Conservation (phyloP, 2,888 invertebrate species). For the Bombylius major region DNA sequence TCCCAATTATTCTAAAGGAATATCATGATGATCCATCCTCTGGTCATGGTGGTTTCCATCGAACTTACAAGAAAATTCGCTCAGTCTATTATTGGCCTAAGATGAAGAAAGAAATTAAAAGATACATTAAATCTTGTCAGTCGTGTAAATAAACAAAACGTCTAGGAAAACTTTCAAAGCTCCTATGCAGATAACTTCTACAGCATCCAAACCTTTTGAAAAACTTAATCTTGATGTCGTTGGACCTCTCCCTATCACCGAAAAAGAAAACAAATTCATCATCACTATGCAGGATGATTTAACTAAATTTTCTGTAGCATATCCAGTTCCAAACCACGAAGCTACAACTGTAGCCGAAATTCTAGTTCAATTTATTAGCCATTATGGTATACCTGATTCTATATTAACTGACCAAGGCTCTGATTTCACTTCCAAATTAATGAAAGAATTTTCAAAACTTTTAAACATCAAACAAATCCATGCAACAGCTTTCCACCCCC, state of each 20-base stretch:
- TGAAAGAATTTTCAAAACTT: conserved; percentile 23
- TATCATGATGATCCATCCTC: background rate
- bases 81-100: conserved; percentile 8
- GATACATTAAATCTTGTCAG: conserved; percentile 2
- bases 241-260: conserved; percentile 3
- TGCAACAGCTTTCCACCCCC: conserved; percentile 23
- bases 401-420: conserved; percentile 30
- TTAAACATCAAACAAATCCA: conserved; percentile 23
- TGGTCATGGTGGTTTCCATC: conserved; percentile 10
- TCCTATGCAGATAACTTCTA: too few relatives aligned
- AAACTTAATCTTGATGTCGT: conserved; percentile 1
- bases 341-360: conserved; percentile 21
- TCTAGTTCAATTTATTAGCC: conserved; percentile 22
- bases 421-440: conserved; percentile 25
- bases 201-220: background rate
- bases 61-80: conserved; percentile 8
- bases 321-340: conserved; percentile 23
- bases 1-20: too few relatives aligned
- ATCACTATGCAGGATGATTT: conserved; percentile 26
- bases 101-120: conserved; percentile 10
- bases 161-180: too few relatives aligned
- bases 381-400: conserved; percentile 20
- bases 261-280: conserved; percentile 1
- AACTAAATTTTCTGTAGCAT: conserved; percentile 25
- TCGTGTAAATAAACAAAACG: background rate